Percentiles rank a stretch among this genome's conserved stretches.
phyloP scores from a whole-genome alignment of 2,888 invertebrate genomes.

The Xylophagus ater region DNA sequence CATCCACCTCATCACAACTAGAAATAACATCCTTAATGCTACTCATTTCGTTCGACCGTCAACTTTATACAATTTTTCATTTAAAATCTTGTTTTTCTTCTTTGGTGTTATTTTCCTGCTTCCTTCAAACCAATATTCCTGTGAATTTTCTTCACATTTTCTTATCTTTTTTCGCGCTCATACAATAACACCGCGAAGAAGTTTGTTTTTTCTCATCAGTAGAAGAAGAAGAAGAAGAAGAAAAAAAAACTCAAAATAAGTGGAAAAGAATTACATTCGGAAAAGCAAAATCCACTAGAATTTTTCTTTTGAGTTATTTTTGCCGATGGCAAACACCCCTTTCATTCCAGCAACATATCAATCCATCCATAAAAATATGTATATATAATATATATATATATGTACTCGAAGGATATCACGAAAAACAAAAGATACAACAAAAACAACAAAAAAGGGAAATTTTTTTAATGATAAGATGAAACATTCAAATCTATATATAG shows the following conservation, averaged over 20 bases:
- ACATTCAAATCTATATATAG: too few species aligned
- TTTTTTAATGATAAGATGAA: too few species aligned
- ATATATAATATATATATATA: too few species aligned
- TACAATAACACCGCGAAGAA: background rate
- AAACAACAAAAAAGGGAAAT: too few species aligned
- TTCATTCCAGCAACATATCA: too few species aligned
- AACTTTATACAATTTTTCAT: constrained; percentile 1
- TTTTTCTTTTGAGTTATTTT: constrained; percentile 13
- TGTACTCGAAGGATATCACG: too few species aligned
- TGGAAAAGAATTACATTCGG: constrained; percentile 9
- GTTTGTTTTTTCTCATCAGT: background rate
- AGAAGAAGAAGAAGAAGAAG: background rate
- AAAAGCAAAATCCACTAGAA: constrained; percentile 14
- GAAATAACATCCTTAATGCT: too few species aligned
- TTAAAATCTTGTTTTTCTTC: constrained; percentile 1
- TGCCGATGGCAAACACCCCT: too few species aligned
- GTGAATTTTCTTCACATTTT: constrained; percentile 7
- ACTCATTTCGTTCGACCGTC: background rate
- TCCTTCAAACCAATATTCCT: constrained; percentile 1
- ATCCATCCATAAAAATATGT: too few species aligned
- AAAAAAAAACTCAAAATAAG: background rate
- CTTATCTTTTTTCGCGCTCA: constrained; percentile 3
- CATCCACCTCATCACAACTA: too few species aligned
- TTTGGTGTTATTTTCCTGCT: constrained; percentile 3
- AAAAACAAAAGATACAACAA: too few species aligned